Evolutionary conservation across 1,140 invertebrate species (phyloP).

Genomic region (Aethina tumida): DNA sequence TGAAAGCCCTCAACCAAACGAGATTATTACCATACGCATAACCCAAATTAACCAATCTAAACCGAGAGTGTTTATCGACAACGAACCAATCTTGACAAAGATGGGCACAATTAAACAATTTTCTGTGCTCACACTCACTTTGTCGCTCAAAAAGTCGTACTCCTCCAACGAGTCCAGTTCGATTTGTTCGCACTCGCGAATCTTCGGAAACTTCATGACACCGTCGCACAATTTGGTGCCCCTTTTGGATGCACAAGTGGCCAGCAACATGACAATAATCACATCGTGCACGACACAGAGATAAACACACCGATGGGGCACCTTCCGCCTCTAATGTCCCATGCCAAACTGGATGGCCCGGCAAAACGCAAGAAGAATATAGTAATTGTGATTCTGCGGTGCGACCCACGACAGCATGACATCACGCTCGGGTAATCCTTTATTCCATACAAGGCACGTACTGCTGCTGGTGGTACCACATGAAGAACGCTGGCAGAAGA

Average conservation of each 20-base stretch:
- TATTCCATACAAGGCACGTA: conserved; percentile 26
- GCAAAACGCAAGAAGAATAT: conserved; percentile 9
- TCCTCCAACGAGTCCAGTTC: conserved; percentile 33
- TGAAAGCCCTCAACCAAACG: too few relatives aligned
- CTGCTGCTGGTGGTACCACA: conserved; percentile 15
- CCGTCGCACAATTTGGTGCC: conserved; percentile 20
- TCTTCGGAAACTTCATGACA: conserved; percentile 20
- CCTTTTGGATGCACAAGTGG: conserved; percentile 20
- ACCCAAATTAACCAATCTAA: too few relatives aligned
- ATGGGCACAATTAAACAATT: too few relatives aligned
- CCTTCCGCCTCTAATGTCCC: conserved; percentile 12
- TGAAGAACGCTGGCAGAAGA: too few relatives aligned
- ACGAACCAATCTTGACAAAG: too few relatives aligned
- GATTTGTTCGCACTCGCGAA: conserved; percentile 24
- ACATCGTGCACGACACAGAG: too few relatives aligned
- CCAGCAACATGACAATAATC: conserved; percentile 13
- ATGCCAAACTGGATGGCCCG: conserved; percentile 10
- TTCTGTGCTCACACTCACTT: not conserved
- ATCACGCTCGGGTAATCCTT: conserved; percentile 32
- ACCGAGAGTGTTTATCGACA: too few relatives aligned
- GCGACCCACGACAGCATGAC: conserved; percentile 32
- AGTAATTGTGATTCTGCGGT: conserved; percentile 32
- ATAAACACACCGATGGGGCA: conserved; percentile 1
- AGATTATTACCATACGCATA: too few relatives aligned
- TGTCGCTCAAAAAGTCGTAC: conserved; percentile 10